Percentiles rank a stretch among this genome's conserved stretches.
Evolutionary conservation across 2,888 invertebrate species (phyloP).

Genomic region (Thyatira batis): DNA sequence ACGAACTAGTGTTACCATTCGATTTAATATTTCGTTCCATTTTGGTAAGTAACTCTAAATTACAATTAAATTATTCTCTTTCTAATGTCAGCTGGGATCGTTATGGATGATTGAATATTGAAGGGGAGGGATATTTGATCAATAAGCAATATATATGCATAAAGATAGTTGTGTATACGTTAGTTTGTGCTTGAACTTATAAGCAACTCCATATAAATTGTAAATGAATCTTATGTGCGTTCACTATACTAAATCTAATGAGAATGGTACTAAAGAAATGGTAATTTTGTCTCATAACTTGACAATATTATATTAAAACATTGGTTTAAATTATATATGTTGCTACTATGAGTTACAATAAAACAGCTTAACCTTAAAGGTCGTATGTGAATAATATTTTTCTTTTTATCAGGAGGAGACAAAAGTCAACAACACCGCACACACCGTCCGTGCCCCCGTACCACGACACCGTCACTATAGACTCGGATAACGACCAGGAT

Average conservation of each 20-base stretch:
- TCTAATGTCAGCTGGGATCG: constrained; percentile 11
- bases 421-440: constrained; percentile 84
- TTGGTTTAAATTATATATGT: too few species aligned
- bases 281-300: neutral
- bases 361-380: too few species aligned
- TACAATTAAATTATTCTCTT: too few species aligned
- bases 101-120: neutral
- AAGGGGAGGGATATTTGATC: neutral
- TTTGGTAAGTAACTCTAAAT: too few species aligned
- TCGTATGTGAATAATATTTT: too few species aligned
- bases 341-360: too few species aligned
- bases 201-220: neutral
- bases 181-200: neutral
- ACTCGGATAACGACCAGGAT: constrained; percentile 70
- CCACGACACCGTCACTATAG: constrained; percentile 77
- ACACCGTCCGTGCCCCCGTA: constrained; percentile 85
- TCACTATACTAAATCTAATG: neutral
- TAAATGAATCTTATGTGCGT: neutral
- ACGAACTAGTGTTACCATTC: too few species aligned
- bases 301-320: too few species aligned
- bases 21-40: too few species aligned
- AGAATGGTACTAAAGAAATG: neutral
- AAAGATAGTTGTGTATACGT: too few species aligned
- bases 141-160: neutral
- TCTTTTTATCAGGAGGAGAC: constrained; percentile 50